Conservation (phyloP, 1,140 invertebrate species). For the Penaeus chinensis region DNA sequence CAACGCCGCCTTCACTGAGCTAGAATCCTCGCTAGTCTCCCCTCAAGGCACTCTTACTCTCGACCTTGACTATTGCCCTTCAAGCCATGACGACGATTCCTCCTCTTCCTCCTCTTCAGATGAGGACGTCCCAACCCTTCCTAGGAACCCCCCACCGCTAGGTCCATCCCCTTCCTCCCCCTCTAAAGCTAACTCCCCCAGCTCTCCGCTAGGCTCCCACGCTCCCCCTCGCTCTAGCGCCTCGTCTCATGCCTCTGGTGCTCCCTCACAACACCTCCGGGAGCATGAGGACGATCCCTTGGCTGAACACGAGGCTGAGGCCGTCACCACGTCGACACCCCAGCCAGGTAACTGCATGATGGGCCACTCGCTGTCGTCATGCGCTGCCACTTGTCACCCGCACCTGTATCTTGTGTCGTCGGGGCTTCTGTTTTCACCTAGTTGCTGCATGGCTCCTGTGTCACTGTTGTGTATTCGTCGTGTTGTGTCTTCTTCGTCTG, state of each 20-base stretch:
- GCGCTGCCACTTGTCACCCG: no score
- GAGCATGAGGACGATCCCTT: slow-evolving; percentile 23
- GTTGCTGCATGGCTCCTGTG: no score
- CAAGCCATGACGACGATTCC: slow-evolving; percentile 27
- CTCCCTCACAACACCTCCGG: slow-evolving; percentile 4
- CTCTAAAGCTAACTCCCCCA: neutral
- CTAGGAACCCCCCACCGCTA: neutral
- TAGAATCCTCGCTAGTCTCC: no score
- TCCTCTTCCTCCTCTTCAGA: slow-evolving; percentile 24
- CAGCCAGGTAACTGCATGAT: slow-evolving; percentile 34
- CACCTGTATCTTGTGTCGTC: no score
- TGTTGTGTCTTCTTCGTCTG: no score
- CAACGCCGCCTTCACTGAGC: no score
- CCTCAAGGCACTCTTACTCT: neutral
- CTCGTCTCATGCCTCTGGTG: slow-evolving; percentile 41
- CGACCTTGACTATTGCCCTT: slow-evolving; percentile 36
- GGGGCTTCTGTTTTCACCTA: no score
- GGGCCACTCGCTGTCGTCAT: no score
- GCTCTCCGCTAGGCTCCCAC: neutral
- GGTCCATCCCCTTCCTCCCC: neutral
- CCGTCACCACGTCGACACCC: neutral
- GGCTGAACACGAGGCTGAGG: slow-evolving; percentile 2
- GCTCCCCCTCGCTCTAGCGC: neutral
- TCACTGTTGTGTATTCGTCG: no score
- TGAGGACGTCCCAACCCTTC: neutral